These are phyloP conservation scores for Scomber japonicus DNA, from an alignment of 2,113 vertebrate species.

Conservation along the genomic window DNA sequence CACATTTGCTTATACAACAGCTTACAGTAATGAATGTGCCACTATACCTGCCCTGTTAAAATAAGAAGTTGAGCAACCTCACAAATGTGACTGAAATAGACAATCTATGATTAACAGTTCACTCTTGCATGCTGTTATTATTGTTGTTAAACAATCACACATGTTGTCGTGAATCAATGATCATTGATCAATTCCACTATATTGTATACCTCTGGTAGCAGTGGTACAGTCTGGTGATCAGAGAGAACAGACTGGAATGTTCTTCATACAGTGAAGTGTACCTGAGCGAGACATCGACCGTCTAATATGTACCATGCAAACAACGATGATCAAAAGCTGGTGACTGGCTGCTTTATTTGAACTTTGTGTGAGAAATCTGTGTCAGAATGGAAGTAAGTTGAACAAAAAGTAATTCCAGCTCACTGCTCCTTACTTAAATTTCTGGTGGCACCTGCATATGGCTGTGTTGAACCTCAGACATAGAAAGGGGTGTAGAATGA, in stretches of 20 bases:
- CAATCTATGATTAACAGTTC: conserved; percentile 3
- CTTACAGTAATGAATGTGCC: background rate
- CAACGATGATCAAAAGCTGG: background rate
- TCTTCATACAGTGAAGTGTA: background rate
- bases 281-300: background rate
- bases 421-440: conserved; percentile 44
- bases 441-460: conserved; percentile 51
- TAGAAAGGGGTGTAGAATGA: conserved; percentile 51
- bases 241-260: background rate
- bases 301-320: conserved; percentile 6
- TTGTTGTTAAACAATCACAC: no score
- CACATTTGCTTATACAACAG: conserved; percentile 2
- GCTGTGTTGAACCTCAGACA: conserved; percentile 53
- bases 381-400: background rate
- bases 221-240: background rate
- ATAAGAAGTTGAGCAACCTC: conserved; percentile 5
- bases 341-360: background rate
- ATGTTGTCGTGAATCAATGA: background rate
- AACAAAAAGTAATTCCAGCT: conserved; percentile 54
- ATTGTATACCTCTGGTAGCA: conserved; percentile 8
- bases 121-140: background rate
- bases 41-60: background rate
- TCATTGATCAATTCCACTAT: background rate
- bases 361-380: conserved; percentile 13
- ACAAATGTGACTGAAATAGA: conserved; percentile 12